Evolutionary conservation across 2,797 vertebrate genomes (phyloP).

Genomic region (Nyctalus aviator): DNA sequence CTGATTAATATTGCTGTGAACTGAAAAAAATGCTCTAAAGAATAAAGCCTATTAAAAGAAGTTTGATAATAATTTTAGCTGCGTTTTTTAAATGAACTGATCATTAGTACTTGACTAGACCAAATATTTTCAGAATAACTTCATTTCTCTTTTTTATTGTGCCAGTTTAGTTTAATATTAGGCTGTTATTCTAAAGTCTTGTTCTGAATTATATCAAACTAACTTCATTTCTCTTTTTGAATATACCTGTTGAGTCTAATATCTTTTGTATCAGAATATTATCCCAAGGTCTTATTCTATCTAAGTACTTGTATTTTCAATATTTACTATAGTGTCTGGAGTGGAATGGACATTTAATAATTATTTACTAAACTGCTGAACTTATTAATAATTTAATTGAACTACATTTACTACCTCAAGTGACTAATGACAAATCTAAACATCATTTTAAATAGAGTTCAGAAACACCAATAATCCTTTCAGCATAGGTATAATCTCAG

Average conservation of each 20-base stretch:
- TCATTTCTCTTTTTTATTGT: not conserved
- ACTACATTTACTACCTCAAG: not conserved
- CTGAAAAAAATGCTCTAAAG: not conserved
- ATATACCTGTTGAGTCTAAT: not conserved
- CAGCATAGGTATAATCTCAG: not conserved
- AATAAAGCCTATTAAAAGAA: not conserved
- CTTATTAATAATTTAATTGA: slow-evolving; percentile 25
- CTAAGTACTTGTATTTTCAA: not conserved
- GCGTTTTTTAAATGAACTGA: not conserved
- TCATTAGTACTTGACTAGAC: not conserved
- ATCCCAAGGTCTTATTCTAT: not conserved
- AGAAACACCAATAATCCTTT: not conserved
- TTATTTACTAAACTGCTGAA: not conserved
- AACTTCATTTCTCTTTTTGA: not conserved
- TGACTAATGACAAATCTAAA: not conserved
- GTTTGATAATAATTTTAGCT: not conserved
- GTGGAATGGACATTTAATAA: not conserved
- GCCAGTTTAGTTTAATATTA: not conserved
- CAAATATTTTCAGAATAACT: not conserved
- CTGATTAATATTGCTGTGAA: not conserved
- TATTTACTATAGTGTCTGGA: not conserved
- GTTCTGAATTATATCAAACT: not conserved
- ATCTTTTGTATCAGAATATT: not conserved
- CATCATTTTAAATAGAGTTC: slow-evolving; percentile 12
- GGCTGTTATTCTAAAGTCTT: not conserved